Evolutionary conservation across 2,113 vertebrate genomes (phyloP).

Genomic region (Equus przewalskii): DNA sequence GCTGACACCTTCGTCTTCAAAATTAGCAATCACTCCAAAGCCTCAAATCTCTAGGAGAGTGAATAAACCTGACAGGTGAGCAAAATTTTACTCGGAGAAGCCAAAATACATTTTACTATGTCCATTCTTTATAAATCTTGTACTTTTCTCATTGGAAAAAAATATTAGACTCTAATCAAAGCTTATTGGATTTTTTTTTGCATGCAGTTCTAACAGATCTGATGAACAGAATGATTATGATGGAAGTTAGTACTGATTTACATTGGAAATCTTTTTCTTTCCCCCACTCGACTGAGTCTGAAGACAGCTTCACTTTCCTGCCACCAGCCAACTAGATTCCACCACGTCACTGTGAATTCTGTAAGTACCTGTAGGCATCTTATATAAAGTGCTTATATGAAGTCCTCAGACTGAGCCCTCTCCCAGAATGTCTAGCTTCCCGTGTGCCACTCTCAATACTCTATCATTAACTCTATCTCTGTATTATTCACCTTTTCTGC

Average conservation of each 20-base stretch:
- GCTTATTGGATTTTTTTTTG: background rate
- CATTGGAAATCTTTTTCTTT: background rate
- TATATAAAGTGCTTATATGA: rapidly evolving
- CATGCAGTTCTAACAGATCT: background rate
- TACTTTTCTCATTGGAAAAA: background rate
- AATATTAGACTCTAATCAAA: background rate
- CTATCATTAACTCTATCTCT: background rate
- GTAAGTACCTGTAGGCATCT: background rate
- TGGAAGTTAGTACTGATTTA: background rate
- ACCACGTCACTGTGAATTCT: background rate
- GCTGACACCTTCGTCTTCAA: background rate
- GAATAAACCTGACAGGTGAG: background rate
- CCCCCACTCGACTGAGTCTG: background rate
- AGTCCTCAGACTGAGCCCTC: rapidly evolving
- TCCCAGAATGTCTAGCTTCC: rapidly evolving
- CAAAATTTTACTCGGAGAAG: background rate
- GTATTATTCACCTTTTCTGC: background rate
- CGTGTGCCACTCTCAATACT: rapidly evolving
- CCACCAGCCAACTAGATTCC: background rate
- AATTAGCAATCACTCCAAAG: background rate
- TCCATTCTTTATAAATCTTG: background rate
- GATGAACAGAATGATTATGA: background rate
- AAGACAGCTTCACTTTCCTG: too few relatives aligned
- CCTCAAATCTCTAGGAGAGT: background rate
- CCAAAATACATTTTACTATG: background rate